Evolutionary conservation across 2,888 invertebrate genomes (phyloP).

Genomic region (Nycteola revayana): DNA sequence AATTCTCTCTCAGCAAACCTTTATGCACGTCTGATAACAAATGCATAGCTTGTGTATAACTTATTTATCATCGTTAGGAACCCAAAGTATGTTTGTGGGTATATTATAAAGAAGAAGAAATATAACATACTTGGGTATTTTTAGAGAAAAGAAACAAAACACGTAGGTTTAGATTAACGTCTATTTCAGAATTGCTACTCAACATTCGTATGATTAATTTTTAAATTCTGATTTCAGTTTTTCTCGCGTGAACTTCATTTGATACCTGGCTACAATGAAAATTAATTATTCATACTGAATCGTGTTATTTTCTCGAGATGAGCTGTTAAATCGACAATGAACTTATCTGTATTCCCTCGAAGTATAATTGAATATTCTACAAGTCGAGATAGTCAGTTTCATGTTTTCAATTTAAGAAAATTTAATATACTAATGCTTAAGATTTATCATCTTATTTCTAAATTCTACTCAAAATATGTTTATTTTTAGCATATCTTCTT

Average conservation of each 20-base stretch:
- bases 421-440: neutral
- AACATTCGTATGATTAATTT: slow-evolving; percentile 32
- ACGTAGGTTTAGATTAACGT: slow-evolving; percentile 9
- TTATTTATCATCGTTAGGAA: too few species aligned
- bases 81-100: too few species aligned
- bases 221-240: slow-evolving; percentile 38
- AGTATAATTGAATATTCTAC: too few species aligned
- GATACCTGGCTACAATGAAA: slow-evolving; percentile 38
- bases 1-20: too few species aligned
- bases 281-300: slow-evolving; percentile 56
- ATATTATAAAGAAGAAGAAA: too few species aligned
- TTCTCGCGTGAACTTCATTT: slow-evolving; percentile 45
- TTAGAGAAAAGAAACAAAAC: too few species aligned
- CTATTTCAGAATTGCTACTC: slow-evolving; percentile 10
- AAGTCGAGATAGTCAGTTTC: neutral
- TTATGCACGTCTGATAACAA: too few species aligned
- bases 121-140: too few species aligned
- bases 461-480: too few species aligned
- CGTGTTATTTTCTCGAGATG: slow-evolving; percentile 51
- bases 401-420: slow-evolving; percentile 5
- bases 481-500: too few species aligned
- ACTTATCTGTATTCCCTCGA: slow-evolving; percentile 12
- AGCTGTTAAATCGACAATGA: slow-evolving; percentile 52
- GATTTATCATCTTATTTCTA: too few species aligned
- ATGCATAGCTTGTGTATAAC: too few species aligned